Conservation (phyloP, 1,140 invertebrate genomes). For the Cheumatopsyche charites region DNA sequence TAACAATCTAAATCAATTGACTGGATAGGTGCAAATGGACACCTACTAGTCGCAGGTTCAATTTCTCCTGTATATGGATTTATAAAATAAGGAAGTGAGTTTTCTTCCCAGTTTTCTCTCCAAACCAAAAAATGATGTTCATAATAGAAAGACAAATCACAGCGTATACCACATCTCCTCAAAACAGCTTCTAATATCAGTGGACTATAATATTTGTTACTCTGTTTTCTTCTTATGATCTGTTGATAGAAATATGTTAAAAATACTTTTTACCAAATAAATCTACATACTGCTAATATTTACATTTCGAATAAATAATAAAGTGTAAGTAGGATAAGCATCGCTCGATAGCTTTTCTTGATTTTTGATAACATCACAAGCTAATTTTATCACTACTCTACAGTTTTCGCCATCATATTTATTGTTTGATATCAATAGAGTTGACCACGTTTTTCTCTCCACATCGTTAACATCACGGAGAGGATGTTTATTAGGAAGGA, state of each 20-base stretch:
- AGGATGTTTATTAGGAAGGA: constrained; percentile 57
- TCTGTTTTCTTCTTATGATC: constrained; percentile 65
- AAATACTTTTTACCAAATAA: constrained; percentile 34
- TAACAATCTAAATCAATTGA: background rate
- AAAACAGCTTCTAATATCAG: constrained; percentile 72
- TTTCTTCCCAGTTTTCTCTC: constrained; percentile 46
- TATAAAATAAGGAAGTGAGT: constrained; percentile 46
- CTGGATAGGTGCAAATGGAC: constrained; percentile 53
- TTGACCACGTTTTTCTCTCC: constrained; percentile 54
- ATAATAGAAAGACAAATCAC: constrained; percentile 71
- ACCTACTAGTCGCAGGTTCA: constrained; percentile 48
- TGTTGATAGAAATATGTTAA: constrained; percentile 50
- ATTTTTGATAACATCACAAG: background rate
- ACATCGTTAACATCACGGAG: constrained; percentile 54
- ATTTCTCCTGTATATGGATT: constrained; percentile 50
- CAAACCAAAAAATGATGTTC: constrained; percentile 52
- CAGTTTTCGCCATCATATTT: constrained; percentile 51
- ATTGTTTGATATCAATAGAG: constrained; percentile 59
- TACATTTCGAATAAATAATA: background rate
- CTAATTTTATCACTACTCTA: constrained; percentile 2
- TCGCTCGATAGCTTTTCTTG: constrained; percentile 35
- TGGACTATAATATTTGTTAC: constrained; percentile 68
- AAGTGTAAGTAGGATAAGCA: background rate
- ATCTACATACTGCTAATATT: constrained; percentile 45
- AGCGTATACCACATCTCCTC: constrained; percentile 67